Conservation (phyloP, 2,113 vertebrate genomes). For the Carettochelys insculpta region DNA sequence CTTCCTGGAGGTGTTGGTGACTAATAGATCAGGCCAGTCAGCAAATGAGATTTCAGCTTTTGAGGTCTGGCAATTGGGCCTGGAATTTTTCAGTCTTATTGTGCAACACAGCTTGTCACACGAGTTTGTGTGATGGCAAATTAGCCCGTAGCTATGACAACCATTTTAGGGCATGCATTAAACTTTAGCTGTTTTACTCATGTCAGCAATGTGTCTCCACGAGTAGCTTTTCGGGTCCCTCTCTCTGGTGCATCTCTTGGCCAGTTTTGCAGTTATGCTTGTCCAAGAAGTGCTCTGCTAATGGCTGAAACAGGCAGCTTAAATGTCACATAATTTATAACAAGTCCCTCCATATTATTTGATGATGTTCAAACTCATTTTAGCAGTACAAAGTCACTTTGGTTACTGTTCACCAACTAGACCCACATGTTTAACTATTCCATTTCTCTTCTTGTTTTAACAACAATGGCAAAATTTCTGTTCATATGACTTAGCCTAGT, state of each 20-base stretch:
- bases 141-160: neutral
- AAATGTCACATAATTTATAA: neutral
- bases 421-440: neutral
- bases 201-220: neutral
- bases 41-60: neutral
- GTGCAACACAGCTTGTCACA: neutral
- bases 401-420: neutral
- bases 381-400: neutral
- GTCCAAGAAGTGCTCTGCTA: neutral
- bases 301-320: neutral
- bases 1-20: neutral
- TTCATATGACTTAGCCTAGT: neutral
- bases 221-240: neutral
- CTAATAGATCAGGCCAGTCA: neutral
- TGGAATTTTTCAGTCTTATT: neutral
- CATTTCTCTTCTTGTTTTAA: neutral
- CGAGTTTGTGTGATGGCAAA: neutral
- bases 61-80: neutral
- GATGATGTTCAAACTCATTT: neutral
- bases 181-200: neutral
- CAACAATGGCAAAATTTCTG: neutral
- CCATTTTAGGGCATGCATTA: neutral
- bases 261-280: neutral
- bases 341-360: neutral
- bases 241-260: neutral